Base-by-base conservation (phyloP, 2,888 invertebrate species). In the Frankliniella intonsa region DNA sequence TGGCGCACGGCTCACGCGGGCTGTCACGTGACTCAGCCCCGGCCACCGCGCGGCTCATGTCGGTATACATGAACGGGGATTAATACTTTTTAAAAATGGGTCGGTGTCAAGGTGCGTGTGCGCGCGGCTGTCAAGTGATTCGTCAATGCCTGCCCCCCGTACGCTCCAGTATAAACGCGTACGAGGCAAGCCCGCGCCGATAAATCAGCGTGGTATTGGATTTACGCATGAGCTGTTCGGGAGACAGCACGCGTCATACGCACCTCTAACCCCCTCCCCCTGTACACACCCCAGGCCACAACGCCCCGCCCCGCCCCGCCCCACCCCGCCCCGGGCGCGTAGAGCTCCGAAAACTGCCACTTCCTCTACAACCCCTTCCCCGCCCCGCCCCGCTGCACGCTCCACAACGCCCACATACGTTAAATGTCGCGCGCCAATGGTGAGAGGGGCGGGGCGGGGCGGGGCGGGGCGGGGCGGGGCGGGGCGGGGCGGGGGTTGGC, bases 161-260 rank as follows among this genome's bases (percentile, higher is more conserved):
- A 2, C 38, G 3, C 38, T 38, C 38, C 38, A 5, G 38, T 38
- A 38, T 38, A 38, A 38, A 38, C 38, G 38, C 38, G 38, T 5
- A 38, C 38, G 38, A 38, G 38, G 38, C 38, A 38, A 38, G 38
- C 5, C 38, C 5, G 17, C 62, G 19, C 62, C 62, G 69, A 76
- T 76, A 76, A 76, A 76, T 76, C 69, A 76, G 69, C 69, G 69
- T 76, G 69, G 12, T 76, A 76, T 76, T 76, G 69, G 69, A 76
- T 76, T 76, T 76, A 76, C 69, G 69, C 69, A 76, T 76, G 69
- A 76, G 69, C 25, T 76, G 69, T 22, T 25, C 69, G 22, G 69
- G 69, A 76, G 69, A 76, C 69, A 76, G 69, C n/a, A 25, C 69
- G 69, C 69, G 69, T 76, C 69, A 76, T 25, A 22, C 22, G 22